phyloP scores from a whole-genome alignment of 2,797 vertebrate genomes.

The Strix occidentalis region DNA sequence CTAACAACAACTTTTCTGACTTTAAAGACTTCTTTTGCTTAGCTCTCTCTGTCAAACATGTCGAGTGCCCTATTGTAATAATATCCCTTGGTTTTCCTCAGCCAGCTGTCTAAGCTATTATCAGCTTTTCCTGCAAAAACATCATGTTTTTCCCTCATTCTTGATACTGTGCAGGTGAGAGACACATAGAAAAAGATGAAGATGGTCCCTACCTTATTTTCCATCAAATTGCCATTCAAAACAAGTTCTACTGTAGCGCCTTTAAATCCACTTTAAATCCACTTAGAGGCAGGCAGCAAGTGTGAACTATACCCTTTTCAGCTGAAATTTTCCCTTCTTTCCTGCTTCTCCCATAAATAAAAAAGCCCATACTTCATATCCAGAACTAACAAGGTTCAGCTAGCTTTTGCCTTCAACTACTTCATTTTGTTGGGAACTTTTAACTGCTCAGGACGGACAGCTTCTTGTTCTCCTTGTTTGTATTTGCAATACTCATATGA shows the following conservation, averaged over 20 bases:
- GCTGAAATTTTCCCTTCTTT: not conserved
- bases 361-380: not conserved
- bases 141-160: not conserved
- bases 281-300: not conserved
- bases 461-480: not conserved
- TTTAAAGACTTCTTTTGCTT: not conserved
- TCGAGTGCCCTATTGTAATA: not conserved
- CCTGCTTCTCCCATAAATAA: not conserved
- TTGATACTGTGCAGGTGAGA: not conserved
- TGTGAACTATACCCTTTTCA: not conserved
- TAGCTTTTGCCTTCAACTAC: not conserved
- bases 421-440: not conserved
- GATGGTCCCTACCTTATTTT: not conserved
- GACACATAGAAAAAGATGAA: not conserved
- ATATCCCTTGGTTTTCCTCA: not conserved
- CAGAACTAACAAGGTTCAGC: not conserved
- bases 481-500: not conserved
- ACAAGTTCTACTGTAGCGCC: not conserved
- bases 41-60: not conserved
- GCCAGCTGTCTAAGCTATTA: not conserved
- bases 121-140: not conserved
- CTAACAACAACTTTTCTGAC: not conserved
- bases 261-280: not conserved
- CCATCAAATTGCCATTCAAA: not conserved
- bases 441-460: not conserved